Evolutionary conservation across 1,140 invertebrate genomes (phyloP).

Genomic region (Nasonia longicornis): DNA sequence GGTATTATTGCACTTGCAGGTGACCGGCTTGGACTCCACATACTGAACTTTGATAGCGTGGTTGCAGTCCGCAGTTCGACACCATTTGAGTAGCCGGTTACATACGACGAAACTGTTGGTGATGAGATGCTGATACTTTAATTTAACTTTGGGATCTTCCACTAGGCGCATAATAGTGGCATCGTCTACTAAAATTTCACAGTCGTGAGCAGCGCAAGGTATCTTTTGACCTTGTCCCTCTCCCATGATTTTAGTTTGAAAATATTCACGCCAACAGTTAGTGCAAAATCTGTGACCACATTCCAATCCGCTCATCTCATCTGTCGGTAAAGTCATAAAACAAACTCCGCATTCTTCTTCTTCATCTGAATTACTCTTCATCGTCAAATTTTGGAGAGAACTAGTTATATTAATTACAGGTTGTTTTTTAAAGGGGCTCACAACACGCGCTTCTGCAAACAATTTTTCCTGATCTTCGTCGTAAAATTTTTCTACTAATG

Average conservation of each 20-base stretch:
- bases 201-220: slow-evolving; percentile 92
- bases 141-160: slow-evolving; percentile 90
- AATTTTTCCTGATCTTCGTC: slow-evolving; percentile 95
- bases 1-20: slow-evolving; percentile 90
- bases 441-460: slow-evolving; percentile 93
- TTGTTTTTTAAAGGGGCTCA: slow-evolving; percentile 90
- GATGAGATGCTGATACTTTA: slow-evolving; percentile 98
- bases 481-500: slow-evolving; percentile 96
- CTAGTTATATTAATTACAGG: slow-evolving; percentile 73
- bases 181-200: slow-evolving; percentile 96
- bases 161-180: slow-evolving; percentile 95
- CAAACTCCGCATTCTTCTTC: slow-evolving; percentile 92
- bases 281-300: slow-evolving; percentile 97
- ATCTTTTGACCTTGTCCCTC: slow-evolving; percentile 97
- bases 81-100: slow-evolving; percentile 96
- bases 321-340: slow-evolving; percentile 82
- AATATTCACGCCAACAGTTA: slow-evolving; percentile 95
- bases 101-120: slow-evolving; percentile 99
- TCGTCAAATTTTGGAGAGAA: slow-evolving; percentile 60
- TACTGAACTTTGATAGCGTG: slow-evolving; percentile 96
- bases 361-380: slow-evolving; percentile 63
- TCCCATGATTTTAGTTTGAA: slow-evolving; percentile 98
- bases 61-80: slow-evolving; percentile 96
- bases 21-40: slow-evolving; percentile 92
- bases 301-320: slow-evolving; percentile 95